phyloP scores from a whole-genome alignment of 2,888 invertebrate species.

The Drosophila ochracea region DNA sequence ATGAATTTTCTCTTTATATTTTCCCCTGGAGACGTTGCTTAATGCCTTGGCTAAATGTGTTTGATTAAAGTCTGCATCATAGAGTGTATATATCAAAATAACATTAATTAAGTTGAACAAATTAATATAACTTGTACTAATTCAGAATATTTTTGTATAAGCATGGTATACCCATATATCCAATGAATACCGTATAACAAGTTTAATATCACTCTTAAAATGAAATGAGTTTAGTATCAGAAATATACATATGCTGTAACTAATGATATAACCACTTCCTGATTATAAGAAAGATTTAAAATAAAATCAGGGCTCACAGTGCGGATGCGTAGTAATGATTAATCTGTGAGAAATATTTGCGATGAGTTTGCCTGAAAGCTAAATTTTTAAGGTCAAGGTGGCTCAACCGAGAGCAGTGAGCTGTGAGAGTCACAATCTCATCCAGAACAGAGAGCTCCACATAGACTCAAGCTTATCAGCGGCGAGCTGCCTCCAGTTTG shows the following conservation, averaged over 20 bases:
- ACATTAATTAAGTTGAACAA: neutral
- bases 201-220: neutral
- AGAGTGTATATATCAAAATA: neutral
- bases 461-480: slow-evolving; percentile 58
- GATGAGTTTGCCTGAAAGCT: slow-evolving; percentile 3
- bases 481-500: slow-evolving; percentile 4
- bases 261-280: neutral
- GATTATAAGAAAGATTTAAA: neutral
- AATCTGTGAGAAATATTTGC: slow-evolving; percentile 12
- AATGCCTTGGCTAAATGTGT: neutral
- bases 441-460: slow-evolving; percentile 9
- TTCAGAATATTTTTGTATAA: neutral
- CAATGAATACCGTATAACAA: neutral
- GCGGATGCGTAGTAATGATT: slow-evolving; percentile 44
- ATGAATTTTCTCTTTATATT: neutral
- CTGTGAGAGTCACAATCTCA: slow-evolving; percentile 12
- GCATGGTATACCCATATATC: neutral
- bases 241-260: neutral
- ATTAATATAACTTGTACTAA: neutral
- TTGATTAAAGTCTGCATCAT: neutral
- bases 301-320: slow-evolving; percentile 6
- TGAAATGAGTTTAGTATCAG: neutral
- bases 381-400: slow-evolving; percentile 69
- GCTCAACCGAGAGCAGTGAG: slow-evolving; percentile 4
- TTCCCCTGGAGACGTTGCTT: neutral